Conservation (phyloP, 2,797 vertebrate species). For the Phoebastria nigripes region DNA sequence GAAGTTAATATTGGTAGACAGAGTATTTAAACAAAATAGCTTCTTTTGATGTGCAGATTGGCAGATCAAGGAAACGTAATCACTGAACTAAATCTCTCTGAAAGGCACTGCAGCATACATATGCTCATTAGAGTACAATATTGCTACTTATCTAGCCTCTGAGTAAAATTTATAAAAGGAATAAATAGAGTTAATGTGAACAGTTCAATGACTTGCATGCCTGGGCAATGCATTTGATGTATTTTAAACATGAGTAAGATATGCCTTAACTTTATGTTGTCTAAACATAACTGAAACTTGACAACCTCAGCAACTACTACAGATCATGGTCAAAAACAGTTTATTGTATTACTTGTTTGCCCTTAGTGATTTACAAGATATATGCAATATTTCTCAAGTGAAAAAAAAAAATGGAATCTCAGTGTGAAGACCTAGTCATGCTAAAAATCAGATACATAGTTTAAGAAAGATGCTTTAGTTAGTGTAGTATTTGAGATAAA, state of each 20-base stretch:
- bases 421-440: neutral
- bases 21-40: slow-evolving; percentile 44
- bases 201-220: neutral
- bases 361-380: neutral
- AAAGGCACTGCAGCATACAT: neutral
- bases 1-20: slow-evolving; percentile 25
- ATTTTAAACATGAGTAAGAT: neutral
- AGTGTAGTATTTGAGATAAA: neutral
- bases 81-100: slow-evolving; percentile 41
- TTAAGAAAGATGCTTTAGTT: neutral
- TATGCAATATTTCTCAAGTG: neutral
- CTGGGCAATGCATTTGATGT: neutral
- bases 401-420: neutral
- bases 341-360: neutral
- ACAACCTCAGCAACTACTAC: neutral
- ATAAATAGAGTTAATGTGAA: slow-evolving; percentile 34
- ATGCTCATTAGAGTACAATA: slow-evolving; percentile 27
- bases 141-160: neutral
- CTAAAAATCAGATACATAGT: neutral
- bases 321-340: neutral
- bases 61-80: slow-evolving; percentile 55
- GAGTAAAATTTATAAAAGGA: slow-evolving; percentile 10
- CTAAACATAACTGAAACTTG: neutral
- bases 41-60: slow-evolving; percentile 58
- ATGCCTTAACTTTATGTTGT: neutral